Evolutionary conservation across 1,140 invertebrate genomes (phyloP).

Genomic region (Mycetomoellerius zeteki): DNA sequence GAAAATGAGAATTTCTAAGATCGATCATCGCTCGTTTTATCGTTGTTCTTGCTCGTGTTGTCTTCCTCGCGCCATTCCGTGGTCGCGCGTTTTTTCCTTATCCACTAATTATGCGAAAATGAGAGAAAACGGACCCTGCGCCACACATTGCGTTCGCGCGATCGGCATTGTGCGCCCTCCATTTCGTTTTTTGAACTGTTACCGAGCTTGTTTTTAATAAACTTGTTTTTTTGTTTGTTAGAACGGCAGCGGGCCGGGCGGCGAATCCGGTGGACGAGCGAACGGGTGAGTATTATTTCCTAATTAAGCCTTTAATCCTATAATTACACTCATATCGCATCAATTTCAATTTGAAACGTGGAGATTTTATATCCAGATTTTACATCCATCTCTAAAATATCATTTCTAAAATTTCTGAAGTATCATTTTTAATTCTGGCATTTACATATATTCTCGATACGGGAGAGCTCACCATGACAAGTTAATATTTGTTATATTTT

Average conservation of each 20-base stretch:
- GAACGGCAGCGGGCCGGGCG: constrained; percentile 92
- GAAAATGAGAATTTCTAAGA: constrained; percentile 24
- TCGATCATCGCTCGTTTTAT: background rate
- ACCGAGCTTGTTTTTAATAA: constrained; percentile 86
- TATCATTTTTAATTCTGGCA: background rate
- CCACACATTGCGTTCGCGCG: constrained; percentile 79
- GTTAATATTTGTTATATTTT: no score
- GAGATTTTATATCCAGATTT: background rate
- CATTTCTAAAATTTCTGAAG: background rate
- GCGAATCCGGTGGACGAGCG: constrained; percentile 91
- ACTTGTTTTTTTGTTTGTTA: constrained; percentile 91
- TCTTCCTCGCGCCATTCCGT: constrained; percentile 40
- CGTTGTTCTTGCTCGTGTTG: constrained; percentile 11
- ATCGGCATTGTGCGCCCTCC: constrained; percentile 79
- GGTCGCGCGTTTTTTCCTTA: constrained; percentile 59
- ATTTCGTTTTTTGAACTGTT: constrained; percentile 85
- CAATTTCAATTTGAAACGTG: background rate
- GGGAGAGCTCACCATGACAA: no score
- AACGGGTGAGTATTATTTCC: constrained; percentile 90
- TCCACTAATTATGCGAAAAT: constrained; percentile 59
- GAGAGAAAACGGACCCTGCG: constrained; percentile 63
- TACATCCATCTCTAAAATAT: background rate
- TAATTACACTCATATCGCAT: background rate
- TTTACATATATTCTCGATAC: no score
- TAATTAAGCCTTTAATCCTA: constrained; percentile 21